Evolutionary conservation across 2,113 vertebrate genomes (phyloP), one percentile per base, ranked within the genome.

Genomic region (Pagrus major): DNA sequence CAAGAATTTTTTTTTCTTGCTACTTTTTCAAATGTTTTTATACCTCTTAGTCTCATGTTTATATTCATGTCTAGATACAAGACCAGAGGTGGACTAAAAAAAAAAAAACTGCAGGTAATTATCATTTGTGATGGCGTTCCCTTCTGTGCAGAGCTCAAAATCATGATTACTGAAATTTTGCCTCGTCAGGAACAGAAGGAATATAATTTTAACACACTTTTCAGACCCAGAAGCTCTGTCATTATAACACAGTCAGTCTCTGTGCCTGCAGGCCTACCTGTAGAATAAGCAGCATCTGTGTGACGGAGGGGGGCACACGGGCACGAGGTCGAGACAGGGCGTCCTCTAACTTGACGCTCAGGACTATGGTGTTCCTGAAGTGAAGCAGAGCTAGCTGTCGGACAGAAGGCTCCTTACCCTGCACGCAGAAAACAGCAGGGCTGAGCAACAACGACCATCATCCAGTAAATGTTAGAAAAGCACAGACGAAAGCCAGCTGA

Each of bases 271-370:
- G 44, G 39, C 68, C 27, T 52, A 99, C 98, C 97, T 99, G 97
- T 15, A 99, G 94, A 78, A 99, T 95, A 49, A 99, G 95, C 89
- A 99, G 95, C 98, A 99, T 99, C 93, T 99, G 98, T 65, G 97
- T 96, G 15, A 99, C 95, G 65, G 97, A 98, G 2, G 97, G 97
- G 1, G 97, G 98, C 42, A 99, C 95, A 1, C 97, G 96, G 16
- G 97, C 97, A 2, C 96, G 96, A 18, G 97, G 93, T 16, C 97
- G 96, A 56, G 96, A 96, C 79, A 99, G 91, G 1, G 98, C 97
- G 23, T 99, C 98, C 71, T 98, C 98, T 83, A 99, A 81, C 92
- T 97, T 99, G 60, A 99, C 96, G n/a, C 98, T 99, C 80, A 99
- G 96, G 52, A 97, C 95, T 74, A 99, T 98, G 81, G 96, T 96